phyloP scores from a whole-genome alignment of 2,797 vertebrate species.

The Sebastes trivittatus region DNA sequence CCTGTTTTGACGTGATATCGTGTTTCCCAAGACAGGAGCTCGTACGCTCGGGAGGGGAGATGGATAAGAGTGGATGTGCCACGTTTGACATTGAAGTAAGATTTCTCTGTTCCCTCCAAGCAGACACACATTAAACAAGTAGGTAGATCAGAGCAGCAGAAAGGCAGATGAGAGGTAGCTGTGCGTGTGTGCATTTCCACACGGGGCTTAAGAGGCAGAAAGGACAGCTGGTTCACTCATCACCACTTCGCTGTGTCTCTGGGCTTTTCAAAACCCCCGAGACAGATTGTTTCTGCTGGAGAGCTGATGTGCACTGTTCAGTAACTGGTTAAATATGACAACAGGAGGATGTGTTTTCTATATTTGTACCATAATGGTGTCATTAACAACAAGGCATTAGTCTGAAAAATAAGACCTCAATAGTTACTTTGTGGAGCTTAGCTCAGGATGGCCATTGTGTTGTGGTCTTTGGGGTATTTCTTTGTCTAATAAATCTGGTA shows the following conservation, averaged over 20 bases:
- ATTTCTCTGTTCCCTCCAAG: conserved; percentile 63
- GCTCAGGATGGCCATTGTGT: not conserved
- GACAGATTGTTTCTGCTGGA: conserved; percentile 39
- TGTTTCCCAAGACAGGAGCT: conserved; percentile 68
- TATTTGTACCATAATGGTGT: conserved; percentile 8
- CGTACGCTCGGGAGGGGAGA: conserved; percentile 42
- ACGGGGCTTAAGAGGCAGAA: conserved; percentile 47
- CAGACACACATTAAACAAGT: conserved; percentile 65
- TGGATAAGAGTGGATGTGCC: conserved; percentile 57
- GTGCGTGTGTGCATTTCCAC: conserved; percentile 54
- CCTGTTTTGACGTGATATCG: conserved; percentile 71
- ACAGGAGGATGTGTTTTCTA: not conserved
- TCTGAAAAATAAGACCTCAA: not conserved
- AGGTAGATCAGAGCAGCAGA: conserved; percentile 53
- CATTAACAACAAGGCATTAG: conserved; percentile 1
- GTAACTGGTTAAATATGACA: conserved; percentile 39
- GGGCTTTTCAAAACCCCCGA: conserved; percentile 37
- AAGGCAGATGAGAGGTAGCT: conserved; percentile 57
- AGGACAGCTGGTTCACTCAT: conserved; percentile 78
- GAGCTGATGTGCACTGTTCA: conserved; percentile 16
- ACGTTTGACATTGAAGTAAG: conserved; percentile 68
- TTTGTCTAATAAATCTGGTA: not conserved
- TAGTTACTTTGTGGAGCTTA: not conserved
- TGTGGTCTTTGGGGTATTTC: conserved; percentile 2
- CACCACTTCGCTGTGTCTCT: conserved; percentile 42